A percentile compares a stretch with the other conserved stretches of the same genome.
These are phyloP conservation scores for Platysteira castanea DNA, from an alignment of 2,113 vertebrate genomes.

Conservation along the genomic window DNA sequence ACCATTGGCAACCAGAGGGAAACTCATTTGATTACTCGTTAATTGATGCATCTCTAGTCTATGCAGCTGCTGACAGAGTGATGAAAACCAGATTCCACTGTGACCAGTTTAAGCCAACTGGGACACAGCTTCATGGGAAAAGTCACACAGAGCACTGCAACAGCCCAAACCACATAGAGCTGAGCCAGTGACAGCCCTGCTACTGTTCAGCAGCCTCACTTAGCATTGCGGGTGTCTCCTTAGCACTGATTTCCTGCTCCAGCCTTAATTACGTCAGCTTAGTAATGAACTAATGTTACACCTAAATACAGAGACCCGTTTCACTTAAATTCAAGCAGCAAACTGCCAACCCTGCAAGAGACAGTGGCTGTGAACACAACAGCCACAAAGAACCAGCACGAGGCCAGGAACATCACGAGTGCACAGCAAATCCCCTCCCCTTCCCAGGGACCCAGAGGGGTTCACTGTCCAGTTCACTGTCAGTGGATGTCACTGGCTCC, in stretches of 20 bases:
- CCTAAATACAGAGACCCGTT: not conserved
- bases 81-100: not conserved
- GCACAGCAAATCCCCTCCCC: not conserved
- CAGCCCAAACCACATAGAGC: not conserved
- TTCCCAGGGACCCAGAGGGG: not conserved
- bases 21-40: not conserved
- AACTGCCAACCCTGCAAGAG: not conserved
- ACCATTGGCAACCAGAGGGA: not conserved
- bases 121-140: not conserved
- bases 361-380: not conserved
- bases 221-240: not conserved
- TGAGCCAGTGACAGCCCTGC: not conserved
- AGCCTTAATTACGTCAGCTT: not conserved
- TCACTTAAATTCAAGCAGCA: not conserved
- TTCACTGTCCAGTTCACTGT: not conserved
- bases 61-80: not conserved
- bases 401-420: fast-evolving
- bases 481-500: not conserved
- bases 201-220: not conserved
- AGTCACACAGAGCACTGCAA: not conserved
- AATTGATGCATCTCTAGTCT: not conserved
- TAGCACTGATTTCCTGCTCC: not conserved
- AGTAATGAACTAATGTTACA: not conserved
- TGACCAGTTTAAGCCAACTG: not conserved
- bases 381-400: not conserved